These are phyloP conservation scores for Lepus europaeus DNA, from an alignment of 2,113 vertebrate genomes.

Conservation along the genomic window DNA sequence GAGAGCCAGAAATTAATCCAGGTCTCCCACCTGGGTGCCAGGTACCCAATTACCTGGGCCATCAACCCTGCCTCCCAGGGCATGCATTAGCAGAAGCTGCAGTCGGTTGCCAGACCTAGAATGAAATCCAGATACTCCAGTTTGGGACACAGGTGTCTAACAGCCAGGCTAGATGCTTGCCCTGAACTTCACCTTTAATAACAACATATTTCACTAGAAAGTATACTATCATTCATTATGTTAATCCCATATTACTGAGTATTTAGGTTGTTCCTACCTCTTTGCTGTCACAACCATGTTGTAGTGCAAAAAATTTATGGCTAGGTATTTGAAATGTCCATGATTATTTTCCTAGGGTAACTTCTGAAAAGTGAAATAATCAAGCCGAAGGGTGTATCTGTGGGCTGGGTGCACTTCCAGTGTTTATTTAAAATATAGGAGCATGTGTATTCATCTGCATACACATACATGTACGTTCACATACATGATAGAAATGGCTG, in stretches of 20 bases:
- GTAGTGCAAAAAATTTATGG: background rate
- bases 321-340: background rate
- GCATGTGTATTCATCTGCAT: background rate
- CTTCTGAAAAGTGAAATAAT: background rate
- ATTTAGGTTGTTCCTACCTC: background rate
- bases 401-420: background rate
- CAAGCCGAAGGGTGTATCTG: background rate
- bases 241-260: background rate
- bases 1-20: too few relatives aligned
- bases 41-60: too few relatives aligned
- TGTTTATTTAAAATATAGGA: background rate
- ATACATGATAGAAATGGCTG: background rate
- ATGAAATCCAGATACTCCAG: too few relatives aligned
- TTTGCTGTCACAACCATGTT: background rate
- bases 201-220: background rate
- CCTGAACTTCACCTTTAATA: background rate
- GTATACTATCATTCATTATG: background rate
- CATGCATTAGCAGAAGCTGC: too few relatives aligned
- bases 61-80: too few relatives aligned
- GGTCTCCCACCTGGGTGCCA: too few relatives aligned
- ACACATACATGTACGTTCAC: background rate
- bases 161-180: too few relatives aligned
- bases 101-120: too few relatives aligned
- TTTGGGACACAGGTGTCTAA: too few relatives aligned
- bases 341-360: background rate